A percentile compares a stretch with the other conserved stretches of the same genome.
Conservation (phyloP, 2,113 vertebrate genomes). For the Eclectus roratus region DNA sequence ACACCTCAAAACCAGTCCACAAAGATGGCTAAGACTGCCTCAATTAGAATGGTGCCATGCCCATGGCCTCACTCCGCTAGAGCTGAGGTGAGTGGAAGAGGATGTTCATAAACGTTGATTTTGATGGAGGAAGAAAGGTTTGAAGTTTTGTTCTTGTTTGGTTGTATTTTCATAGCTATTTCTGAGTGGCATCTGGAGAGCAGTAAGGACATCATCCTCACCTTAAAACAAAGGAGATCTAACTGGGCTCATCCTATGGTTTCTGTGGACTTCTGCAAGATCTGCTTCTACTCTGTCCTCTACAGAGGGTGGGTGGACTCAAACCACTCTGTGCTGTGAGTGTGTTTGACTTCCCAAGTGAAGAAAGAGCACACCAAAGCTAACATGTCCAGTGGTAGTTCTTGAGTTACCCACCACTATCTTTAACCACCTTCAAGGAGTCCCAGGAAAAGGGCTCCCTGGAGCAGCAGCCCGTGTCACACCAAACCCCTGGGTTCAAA, state of each 20-base stretch:
- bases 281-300: background rate
- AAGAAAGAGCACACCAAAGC: background rate
- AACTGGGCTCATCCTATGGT: background rate
- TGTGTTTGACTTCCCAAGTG: background rate
- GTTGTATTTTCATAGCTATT: background rate
- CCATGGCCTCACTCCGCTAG: background rate
- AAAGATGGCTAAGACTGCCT: background rate
- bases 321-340: background rate
- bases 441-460: background rate
- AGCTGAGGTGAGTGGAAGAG: background rate
- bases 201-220: background rate
- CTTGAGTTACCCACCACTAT: background rate
- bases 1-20: background rate
- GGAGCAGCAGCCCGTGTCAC: background rate
- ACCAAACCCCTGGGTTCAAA: background rate
- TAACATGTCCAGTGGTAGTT: accelerated
- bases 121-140: background rate
- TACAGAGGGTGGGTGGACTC: background rate
- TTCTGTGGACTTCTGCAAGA: background rate
- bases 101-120: background rate
- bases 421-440: background rate
- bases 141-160: background rate
- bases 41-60: background rate
- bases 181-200: background rate
- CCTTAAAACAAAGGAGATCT: background rate